These are phyloP conservation scores for Thunnus maccoyii DNA, from an alignment of 2,113 vertebrate genomes.

Conservation along the genomic window DNA sequence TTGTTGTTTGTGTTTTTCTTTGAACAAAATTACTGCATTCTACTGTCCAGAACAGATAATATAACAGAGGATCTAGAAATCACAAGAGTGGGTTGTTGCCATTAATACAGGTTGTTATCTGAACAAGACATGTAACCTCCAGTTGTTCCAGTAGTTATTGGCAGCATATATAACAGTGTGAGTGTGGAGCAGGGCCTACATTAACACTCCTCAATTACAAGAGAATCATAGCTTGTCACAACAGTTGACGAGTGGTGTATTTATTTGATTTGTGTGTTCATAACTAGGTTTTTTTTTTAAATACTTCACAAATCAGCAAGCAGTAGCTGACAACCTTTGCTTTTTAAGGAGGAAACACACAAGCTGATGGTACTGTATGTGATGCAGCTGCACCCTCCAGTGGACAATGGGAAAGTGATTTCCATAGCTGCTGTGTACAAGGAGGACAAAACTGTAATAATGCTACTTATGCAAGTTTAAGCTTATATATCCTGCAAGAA, in stretches of 20 bases:
- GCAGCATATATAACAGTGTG: neutral
- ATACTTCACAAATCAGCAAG: neutral
- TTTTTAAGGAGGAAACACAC: neutral
- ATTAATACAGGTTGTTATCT: conserved; percentile 9
- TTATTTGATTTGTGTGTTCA: neutral
- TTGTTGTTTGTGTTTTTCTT: conserved; percentile 14
- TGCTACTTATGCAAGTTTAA: neutral
- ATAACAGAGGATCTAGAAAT: conserved; percentile 7
- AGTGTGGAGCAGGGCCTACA: neutral
- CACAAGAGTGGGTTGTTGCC: conserved; percentile 7
- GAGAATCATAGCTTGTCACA: neutral
- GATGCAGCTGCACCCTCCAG: conserved; percentile 54
- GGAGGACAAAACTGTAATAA: neutral
- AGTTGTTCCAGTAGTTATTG: neutral
- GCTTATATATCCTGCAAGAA: neutral
- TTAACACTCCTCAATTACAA: neutral
- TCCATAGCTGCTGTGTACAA: neutral
- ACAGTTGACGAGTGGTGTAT: neutral
- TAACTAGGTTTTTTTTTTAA: conserved; percentile 2
- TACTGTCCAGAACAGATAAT: neutral
- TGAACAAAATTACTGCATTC: conserved; percentile 14
- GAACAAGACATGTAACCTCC: neutral
- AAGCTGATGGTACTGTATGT: neutral
- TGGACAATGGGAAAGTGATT: conserved; percentile 29
- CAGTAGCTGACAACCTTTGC: neutral